Evolutionary conservation across 2,888 invertebrate species (phyloP).

Genomic region (Strigamia maritima): DNA sequence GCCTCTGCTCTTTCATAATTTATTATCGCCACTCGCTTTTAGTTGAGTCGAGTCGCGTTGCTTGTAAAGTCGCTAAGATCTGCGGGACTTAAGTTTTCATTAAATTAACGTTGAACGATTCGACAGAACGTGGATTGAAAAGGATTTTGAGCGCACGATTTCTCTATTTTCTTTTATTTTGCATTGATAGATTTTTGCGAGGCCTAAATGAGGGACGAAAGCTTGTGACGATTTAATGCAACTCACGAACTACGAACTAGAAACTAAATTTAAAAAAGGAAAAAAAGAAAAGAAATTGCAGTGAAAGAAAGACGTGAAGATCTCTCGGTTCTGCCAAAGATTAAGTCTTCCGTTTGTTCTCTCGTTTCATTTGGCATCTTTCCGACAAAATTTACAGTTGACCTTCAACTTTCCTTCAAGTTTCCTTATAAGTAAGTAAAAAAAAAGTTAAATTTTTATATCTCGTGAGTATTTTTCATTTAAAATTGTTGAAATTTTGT

Average conservation of each 20-base stretch:
- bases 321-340: constrained; percentile 8
- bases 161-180: background rate
- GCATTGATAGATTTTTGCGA: background rate
- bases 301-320: background rate
- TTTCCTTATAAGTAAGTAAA: background rate
- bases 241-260: background rate
- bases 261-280: background rate
- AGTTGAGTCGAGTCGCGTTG: background rate
- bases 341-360: constrained; percentile 23
- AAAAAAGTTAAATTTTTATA: too few relatives aligned
- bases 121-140: background rate
- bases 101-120: constrained; percentile 16
- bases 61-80: background rate
- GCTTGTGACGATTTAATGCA: constrained; percentile 14
- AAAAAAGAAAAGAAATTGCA: background rate
- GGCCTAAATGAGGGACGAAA: background rate
- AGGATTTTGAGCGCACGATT: background rate
- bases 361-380: constrained; percentile 16
- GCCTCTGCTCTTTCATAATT: background rate
- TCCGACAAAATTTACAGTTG: background rate
- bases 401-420: background rate
- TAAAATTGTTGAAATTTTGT: too few relatives aligned
- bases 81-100: background rate
- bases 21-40: background rate
- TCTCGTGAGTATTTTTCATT: too few relatives aligned